Evolutionary conservation across 2,888 invertebrate species (phyloP).

Genomic region (Drosophila anomalipes): DNA sequence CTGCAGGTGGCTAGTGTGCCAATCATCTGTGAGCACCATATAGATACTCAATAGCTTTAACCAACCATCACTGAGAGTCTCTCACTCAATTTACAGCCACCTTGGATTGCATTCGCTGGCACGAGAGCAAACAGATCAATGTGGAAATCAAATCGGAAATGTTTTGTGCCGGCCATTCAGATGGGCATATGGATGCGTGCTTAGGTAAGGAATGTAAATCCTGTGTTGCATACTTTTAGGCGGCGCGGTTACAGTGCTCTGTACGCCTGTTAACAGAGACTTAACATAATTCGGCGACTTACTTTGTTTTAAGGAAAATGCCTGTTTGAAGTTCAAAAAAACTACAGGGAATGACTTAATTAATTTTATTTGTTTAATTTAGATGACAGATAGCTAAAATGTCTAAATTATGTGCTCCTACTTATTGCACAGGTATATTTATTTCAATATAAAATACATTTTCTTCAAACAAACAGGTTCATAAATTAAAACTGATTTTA

Average conservation of each 20-base stretch:
- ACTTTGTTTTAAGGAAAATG: background rate
- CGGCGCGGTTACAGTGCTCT: constrained; percentile 7
- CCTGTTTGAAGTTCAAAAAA: background rate
- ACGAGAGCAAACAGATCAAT: constrained; percentile 91
- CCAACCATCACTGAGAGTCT: background rate
- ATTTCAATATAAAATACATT: background rate
- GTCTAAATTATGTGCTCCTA: too few relatives aligned
- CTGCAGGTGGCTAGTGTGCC: constrained; percentile 93
- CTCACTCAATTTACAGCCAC: constrained; percentile 86
- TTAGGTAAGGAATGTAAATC: constrained; percentile 86
- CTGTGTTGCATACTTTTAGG: constrained; percentile 64
- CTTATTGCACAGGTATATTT: background rate
- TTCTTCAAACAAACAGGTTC: background rate
- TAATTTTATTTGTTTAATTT: background rate
- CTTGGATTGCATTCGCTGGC: constrained; percentile 92
- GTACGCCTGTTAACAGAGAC: constrained; percentile 1
- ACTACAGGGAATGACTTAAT: rapidly evolving
- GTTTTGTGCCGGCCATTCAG: constrained; percentile 94
- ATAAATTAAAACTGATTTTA: background rate
- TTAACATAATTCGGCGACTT: background rate
- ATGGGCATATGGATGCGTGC: constrained; percentile 93
- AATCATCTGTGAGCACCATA: constrained; percentile 88
- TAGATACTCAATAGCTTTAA: background rate
- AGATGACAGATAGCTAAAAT: too few relatives aligned
- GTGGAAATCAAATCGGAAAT: constrained; percentile 91